phyloP scores from a whole-genome alignment of 37 sponge, comb jelly and placozoan species.

The Ianthella basta region DNA sequence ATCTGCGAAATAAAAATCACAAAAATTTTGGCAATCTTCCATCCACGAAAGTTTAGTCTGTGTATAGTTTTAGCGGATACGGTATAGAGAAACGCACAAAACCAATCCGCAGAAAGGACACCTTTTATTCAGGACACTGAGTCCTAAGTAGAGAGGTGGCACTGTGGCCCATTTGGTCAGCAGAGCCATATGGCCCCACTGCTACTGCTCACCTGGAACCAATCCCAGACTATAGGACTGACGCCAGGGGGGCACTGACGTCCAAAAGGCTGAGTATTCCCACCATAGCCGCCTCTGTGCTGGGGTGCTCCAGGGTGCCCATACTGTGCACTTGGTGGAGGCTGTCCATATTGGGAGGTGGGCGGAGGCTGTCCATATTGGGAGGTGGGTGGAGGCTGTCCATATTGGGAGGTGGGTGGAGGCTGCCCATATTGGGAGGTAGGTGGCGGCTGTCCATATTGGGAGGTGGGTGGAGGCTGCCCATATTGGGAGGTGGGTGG shows the following conservation, averaged over 20 bases:
- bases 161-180: neutral
- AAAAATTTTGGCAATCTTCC: too few species aligned
- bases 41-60: too few species aligned
- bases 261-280: neutral
- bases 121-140: too few species aligned
- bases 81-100: too few species aligned
- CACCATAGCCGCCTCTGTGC: neutral
- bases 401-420: constrained; percentile 18
- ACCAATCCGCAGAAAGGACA: too few species aligned
- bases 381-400: constrained; percentile 14
- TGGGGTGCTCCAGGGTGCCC: neutral
- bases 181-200: neutral
- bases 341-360: constrained; percentile 20
- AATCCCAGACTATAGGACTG: constrained; percentile 70
- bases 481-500: constrained; percentile 26
- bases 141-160: too few species aligned
- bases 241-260: constrained; percentile 67
- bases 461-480: constrained; percentile 20
- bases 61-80: too few species aligned
- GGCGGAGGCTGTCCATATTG: constrained; percentile 28
- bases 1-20: too few species aligned
- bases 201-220: constrained; percentile 77
- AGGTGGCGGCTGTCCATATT: constrained; percentile 28
- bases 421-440: constrained; percentile 30
- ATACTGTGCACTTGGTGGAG: constrained; percentile 17